These are phyloP conservation scores for Chrysolophus pictus DNA, from an alignment of 2,797 vertebrate species.

Conservation along the genomic window DNA sequence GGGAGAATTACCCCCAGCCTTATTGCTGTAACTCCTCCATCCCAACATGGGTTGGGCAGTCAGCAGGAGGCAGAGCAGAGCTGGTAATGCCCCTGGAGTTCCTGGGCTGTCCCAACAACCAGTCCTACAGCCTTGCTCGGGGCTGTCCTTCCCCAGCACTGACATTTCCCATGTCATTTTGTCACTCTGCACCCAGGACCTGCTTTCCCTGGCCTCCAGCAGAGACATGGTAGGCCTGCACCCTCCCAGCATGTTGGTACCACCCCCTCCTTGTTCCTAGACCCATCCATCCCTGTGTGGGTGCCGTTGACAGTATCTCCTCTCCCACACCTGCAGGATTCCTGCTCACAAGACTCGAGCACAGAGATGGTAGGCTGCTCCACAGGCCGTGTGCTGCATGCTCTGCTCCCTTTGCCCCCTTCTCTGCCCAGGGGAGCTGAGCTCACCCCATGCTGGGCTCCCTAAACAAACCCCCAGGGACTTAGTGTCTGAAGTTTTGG, in stretches of 20 bases:
- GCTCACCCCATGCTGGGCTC: neutral
- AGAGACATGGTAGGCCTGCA: neutral
- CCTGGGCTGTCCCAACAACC: neutral
- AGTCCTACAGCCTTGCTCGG: neutral
- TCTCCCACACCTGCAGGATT: conserved; percentile 67
- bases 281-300: fast-evolving
- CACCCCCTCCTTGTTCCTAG: neutral
- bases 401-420: neutral
- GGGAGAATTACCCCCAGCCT: neutral
- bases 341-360: conserved; percentile 65
- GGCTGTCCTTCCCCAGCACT: neutral
- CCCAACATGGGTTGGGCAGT: neutral
- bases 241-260: neutral
- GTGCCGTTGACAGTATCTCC: conserved; percentile 49
- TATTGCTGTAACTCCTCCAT: neutral
- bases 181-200: neutral
- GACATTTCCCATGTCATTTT: neutral
- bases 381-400: conserved; percentile 25
- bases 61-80: neutral
- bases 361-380: conserved; percentile 72
- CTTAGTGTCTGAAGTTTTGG: neutral
- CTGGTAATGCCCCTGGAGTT: neutral
- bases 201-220: conserved; percentile 18
- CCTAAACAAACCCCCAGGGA: too few relatives aligned
- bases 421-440: neutral